A percentile compares a stretch with the other conserved stretches of the same genome.
These are phyloP conservation scores for Molossus alvarezi DNA, from an alignment of 2,797 vertebrate genomes.

Conservation along the genomic window DNA sequence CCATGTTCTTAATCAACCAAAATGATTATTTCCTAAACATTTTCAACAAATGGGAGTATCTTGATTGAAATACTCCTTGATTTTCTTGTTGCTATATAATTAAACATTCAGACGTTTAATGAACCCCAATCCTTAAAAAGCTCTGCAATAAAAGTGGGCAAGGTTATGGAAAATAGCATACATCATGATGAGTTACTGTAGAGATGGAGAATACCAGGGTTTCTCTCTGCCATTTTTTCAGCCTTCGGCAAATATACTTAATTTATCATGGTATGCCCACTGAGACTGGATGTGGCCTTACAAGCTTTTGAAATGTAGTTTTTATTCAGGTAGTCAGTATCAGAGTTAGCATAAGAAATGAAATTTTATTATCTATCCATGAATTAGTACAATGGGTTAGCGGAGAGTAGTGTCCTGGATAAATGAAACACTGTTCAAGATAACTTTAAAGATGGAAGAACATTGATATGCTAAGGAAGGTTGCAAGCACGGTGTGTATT, in stretches of 20 bases:
- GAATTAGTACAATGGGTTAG: not conserved
- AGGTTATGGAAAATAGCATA: not conserved
- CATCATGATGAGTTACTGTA: not conserved
- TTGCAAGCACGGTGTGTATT: not conserved
- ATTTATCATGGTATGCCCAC: not conserved
- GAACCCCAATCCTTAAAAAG: not conserved
- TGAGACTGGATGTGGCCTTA: not conserved
- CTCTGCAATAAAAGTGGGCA: not conserved
- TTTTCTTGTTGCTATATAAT: conserved; percentile 25
- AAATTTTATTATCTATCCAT: not conserved
- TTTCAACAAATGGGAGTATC: not conserved
- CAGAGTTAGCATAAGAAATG: not conserved
- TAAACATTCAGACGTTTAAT: conserved; percentile 21
- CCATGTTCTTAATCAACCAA: conserved; percentile 2
- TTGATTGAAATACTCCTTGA: not conserved
- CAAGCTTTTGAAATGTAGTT: not conserved
- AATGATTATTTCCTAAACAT: conserved; percentile 48
- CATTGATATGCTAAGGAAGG: not conserved
- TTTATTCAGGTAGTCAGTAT: not conserved
- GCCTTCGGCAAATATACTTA: not conserved
- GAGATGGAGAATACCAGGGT: not conserved
- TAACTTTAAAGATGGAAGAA: not conserved
- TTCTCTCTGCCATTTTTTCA: not conserved
- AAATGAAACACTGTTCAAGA: not conserved
- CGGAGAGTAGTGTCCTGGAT: not conserved